Conservation (phyloP, 2,113 vertebrate genomes). For the Probosciger aterrimus region DNA sequence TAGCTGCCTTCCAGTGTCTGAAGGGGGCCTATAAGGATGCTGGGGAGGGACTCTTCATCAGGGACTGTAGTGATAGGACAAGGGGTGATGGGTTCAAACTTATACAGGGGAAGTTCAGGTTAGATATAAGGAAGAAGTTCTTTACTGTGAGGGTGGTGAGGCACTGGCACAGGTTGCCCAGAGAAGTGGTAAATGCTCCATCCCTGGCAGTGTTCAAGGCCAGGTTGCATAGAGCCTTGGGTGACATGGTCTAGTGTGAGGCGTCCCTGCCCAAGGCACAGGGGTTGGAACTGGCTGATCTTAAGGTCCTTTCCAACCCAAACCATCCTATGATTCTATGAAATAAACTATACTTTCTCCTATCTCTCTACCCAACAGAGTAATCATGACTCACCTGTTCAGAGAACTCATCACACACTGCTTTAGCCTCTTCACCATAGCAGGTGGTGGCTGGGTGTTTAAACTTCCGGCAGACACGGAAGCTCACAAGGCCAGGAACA, state of each 20-base stretch:
- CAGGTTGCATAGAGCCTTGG: background rate
- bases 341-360: background rate
- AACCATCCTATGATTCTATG: background rate
- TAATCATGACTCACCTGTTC: conserved; percentile 32
- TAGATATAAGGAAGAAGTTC: background rate
- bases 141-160: background rate
- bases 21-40: background rate
- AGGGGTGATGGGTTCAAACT: background rate
- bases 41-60: background rate
- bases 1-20: background rate
- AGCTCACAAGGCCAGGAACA: conserved; percentile 53
- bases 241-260: background rate
- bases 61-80: background rate
- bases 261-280: background rate
- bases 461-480: conserved; percentile 67
- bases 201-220: background rate
- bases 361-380: background rate
- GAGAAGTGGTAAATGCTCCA: background rate
- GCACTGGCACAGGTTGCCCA: background rate
- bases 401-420: conserved; percentile 67
- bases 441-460: background rate
- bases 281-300: background rate
- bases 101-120: background rate
- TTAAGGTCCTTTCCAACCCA: background rate
- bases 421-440: conserved; percentile 32